Conservation (phyloP, 2,797 vertebrate genomes). For the Alcedo quadribrachys region DNA sequence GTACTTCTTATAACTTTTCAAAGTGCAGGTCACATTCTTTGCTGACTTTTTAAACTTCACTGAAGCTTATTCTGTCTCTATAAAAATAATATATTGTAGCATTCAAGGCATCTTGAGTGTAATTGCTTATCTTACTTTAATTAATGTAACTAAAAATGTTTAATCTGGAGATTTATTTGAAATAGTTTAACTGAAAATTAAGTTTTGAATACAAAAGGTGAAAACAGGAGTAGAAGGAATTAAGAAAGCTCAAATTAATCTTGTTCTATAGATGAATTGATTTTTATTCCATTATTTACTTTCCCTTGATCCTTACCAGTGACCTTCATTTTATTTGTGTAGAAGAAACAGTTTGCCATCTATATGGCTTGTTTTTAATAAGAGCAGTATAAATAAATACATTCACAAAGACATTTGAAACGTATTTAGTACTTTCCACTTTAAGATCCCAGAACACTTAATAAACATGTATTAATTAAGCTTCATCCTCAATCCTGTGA, state of each 20-base stretch:
- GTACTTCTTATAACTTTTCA: background rate
- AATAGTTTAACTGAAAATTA: conserved; percentile 38
- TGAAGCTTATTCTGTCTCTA: background rate
- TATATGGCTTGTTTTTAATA: background rate
- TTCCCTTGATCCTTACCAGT: conserved; percentile 21
- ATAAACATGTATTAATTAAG: conserved; percentile 15
- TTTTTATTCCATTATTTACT: conserved; percentile 48
- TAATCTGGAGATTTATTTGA: conserved; percentile 47
- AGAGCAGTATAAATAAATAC: background rate
- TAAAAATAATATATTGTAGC: background rate
- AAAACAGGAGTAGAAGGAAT: conserved; percentile 36
- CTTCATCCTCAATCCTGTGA: background rate
- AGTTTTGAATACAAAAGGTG: conserved; percentile 27
- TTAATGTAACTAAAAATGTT: conserved; percentile 17
- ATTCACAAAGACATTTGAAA: background rate
- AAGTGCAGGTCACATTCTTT: background rate
- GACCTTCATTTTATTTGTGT: conserved; percentile 19
- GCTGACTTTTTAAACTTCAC: background rate
- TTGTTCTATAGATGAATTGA: conserved; percentile 29
- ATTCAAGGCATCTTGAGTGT: background rate
- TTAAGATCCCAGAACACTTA: background rate
- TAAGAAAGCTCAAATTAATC: conserved; percentile 43
- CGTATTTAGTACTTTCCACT: background rate
- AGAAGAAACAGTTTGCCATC: background rate
- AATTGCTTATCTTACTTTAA: conserved; percentile 47